Base-by-base conservation (phyloP, 30 jellyfish, hydroid and myxozoan species). In the Chironex yamaguchii region DNA sequence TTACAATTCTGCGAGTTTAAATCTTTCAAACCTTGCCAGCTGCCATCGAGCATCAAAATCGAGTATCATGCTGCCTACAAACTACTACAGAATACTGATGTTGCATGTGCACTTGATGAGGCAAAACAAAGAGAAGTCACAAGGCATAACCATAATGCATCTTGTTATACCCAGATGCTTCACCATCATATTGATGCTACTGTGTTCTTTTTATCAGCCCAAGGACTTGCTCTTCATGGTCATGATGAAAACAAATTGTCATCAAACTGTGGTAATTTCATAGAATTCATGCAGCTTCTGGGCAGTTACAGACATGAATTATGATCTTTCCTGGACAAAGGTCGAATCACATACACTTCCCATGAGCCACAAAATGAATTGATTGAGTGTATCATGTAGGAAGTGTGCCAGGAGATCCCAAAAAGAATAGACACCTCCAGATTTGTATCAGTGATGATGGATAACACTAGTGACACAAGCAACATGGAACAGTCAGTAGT, bases 351-450 rank as follows among this genome's bases (percentile, higher is more conserved):
- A 4, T 65, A 65, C 79, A 65, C 79, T 3, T 65, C 79, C 21
- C 79, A 65, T 65, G 75, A 62, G 75, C 75, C 75, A 36, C 75
- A 62, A 62, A 62, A 62, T 26, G 32, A 62, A 62, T 62, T 62
- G 75, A 62, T 77, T 14, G 81, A 77, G 12, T 62, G 75, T 26
- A 62, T 62, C 27, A 24, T 36, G 27, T 32, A 62, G 32, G 79
- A 62, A 62, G 75, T 62, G n/a, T 36, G 75, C 27, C 75, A 62
- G 75, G 75, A 62, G 51, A 62, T 62, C 75, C 75, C 23, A 62
- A 62, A 9, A 2, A n/a, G 75, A 24, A 24, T 62, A 36, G 75
- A 62, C 4, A 62, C 17, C 75, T 14, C 75, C 3, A 62, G 75
- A 62, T 62, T 62, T 62, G 63, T 72, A 1, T 49, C 85, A 49